Evolutionary conservation across 2,113 vertebrate species (phyloP).

Genomic region (Melanostigma gelatinosum): DNA sequence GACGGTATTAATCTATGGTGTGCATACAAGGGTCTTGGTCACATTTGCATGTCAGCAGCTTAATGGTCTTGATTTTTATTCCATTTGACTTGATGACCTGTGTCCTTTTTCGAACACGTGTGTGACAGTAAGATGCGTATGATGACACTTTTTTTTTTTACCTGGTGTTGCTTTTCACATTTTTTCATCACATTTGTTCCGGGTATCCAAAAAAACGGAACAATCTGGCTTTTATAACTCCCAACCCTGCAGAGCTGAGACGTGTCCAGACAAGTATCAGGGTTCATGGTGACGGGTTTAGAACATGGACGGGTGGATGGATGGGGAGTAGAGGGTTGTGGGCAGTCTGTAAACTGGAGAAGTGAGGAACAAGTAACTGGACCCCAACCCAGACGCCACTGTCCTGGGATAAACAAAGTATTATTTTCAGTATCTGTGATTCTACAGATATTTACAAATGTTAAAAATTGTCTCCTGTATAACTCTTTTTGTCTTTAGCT

Average conservation of each 20-base stretch:
- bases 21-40: neutral
- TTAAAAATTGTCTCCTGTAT: neutral
- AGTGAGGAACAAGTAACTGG: neutral
- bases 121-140: neutral
- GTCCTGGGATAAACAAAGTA: neutral
- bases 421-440: neutral
- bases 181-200: conserved; percentile 4
- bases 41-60: neutral
- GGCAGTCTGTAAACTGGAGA: neutral
- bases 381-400: conserved; percentile 21
- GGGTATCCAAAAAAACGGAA: neutral
- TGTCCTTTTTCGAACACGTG: neutral
- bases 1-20: neutral
- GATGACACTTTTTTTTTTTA: conserved; percentile 15
- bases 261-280: conserved; percentile 50
- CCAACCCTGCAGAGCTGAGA: conserved; percentile 21
- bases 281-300: conserved; percentile 29
- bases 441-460: neutral
- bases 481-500: conserved; percentile 24
- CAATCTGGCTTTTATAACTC: conserved; percentile 7
- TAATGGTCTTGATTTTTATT: neutral
- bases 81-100: neutral
- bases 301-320: conserved; percentile 21
- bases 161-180: neutral
- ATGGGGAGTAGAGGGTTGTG: neutral